Conservation (phyloP, 2,797 vertebrate genomes). For the Schizopygopsis pylzovi region DNA sequence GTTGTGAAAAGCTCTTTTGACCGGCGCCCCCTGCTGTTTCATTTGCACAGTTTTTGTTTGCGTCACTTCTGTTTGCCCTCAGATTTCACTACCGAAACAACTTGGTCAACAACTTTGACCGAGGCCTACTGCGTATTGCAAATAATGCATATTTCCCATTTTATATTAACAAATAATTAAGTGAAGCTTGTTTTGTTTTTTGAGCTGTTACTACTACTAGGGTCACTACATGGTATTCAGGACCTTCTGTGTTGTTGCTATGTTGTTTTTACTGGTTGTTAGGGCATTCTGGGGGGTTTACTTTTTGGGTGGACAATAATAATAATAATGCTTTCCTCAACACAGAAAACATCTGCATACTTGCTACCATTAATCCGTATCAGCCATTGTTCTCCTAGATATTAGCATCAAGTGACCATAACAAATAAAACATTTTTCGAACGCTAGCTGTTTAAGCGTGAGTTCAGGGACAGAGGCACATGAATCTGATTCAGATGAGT, state of each 20-base stretch:
- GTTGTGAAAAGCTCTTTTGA: neutral
- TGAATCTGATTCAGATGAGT: slow-evolving; percentile 1
- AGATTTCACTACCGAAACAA: neutral
- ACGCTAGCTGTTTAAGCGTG: neutral
- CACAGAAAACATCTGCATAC: neutral
- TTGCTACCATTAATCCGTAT: neutral
- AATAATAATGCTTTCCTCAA: neutral
- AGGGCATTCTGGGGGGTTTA: neutral
- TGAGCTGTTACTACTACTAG: too few species aligned
- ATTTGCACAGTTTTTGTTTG: neutral
- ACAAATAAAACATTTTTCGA: too few species aligned
- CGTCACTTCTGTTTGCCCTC: neutral
- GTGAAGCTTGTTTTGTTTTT: neutral
- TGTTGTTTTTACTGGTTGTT: neutral
- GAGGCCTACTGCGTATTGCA: neutral
- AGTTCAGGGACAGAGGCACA: neutral
- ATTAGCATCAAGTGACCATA: neutral
- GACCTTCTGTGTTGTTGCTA: neutral
- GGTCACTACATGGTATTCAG: neutral
- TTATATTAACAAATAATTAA: neutral
- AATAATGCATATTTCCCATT: neutral
- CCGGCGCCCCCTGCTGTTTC: slow-evolving; percentile 13
- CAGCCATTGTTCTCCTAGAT: neutral
- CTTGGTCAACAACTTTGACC: neutral
- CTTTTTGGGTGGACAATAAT: neutral